Conservation (phyloP, 1,140 invertebrate species). For the Drosophila oshimai region DNA sequence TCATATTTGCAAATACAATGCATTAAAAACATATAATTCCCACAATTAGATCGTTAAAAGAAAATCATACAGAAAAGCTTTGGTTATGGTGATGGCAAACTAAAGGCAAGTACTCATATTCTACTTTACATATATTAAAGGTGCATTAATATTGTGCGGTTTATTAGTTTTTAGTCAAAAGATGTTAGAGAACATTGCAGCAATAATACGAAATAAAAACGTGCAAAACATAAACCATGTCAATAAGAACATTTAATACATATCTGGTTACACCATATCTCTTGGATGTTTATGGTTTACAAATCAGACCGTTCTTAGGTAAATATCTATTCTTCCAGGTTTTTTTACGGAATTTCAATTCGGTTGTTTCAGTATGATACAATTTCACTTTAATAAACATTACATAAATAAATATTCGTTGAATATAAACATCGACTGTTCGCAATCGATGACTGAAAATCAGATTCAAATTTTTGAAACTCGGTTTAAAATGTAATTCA, state of each 20-base stretch:
- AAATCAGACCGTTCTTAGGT: not conserved
- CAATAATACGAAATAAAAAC: not conserved
- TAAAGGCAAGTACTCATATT: not conserved
- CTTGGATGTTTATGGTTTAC: not conserved
- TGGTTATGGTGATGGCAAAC: too few relatives aligned
- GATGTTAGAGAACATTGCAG: too few relatives aligned
- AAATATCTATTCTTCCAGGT: not conserved
- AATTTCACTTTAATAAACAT: slow-evolving; percentile 9
- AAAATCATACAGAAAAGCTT: too few relatives aligned
- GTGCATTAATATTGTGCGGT: not conserved
- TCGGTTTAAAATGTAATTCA: not conserved
- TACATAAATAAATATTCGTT: slow-evolving; percentile 13
- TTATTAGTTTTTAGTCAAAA: not conserved
- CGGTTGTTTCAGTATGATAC: not conserved
- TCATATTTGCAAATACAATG: not conserved
- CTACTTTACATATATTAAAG: too few relatives aligned
- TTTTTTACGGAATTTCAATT: not conserved
- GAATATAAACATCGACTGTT: not conserved
- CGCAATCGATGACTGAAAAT: not conserved
- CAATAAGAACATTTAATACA: not conserved
- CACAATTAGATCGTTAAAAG: too few relatives aligned
- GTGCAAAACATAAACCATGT: not conserved
- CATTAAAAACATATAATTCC: not conserved
- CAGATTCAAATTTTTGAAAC: slow-evolving; percentile 2
- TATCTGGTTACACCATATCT: not conserved